These are phyloP conservation scores for Deilephila elpenor DNA, from an alignment of 2,888 invertebrate species.

Conservation along the genomic window DNA sequence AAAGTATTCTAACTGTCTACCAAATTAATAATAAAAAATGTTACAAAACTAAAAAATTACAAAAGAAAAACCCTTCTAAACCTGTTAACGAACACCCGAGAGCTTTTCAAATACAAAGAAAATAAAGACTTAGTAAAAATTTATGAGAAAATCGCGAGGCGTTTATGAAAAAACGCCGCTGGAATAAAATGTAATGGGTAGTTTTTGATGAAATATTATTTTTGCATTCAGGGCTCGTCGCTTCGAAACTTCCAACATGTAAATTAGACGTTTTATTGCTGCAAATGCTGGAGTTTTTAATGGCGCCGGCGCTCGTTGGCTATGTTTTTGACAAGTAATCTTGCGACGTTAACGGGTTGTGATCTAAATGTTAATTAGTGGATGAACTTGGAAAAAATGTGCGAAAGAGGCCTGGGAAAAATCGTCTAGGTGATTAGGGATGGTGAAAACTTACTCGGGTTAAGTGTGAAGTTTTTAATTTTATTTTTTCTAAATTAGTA, in stretches of 20 bases:
- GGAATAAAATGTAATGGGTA: conserved; percentile 19
- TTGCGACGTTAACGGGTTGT: not conserved
- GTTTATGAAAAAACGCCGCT: conserved; percentile 14
- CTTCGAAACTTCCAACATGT: conserved; percentile 19
- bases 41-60: not conserved
- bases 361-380: conserved; percentile 6
- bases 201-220: conserved; percentile 16
- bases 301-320: not conserved
- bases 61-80: conserved; percentile 1
- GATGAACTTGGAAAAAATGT: not conserved
- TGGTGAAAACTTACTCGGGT: too few species aligned
- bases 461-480: too few species aligned
- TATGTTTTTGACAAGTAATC: conserved; percentile 10
- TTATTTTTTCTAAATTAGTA: too few species aligned
- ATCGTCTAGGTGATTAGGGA: too few species aligned
- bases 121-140: conserved; percentile 1
- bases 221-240: conserved; percentile 24
- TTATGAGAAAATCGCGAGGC: conserved; percentile 9
- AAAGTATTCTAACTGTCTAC: not conserved
- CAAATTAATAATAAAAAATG: conserved; percentile 2
- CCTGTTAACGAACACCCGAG: conserved; percentile 13
- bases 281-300: conserved; percentile 17
- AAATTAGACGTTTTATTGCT: conserved; percentile 24
- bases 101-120: conserved; percentile 19
- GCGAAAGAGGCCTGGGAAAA: not conserved